A percentile compares a stretch with the other conserved stretches of the same genome.
Conservation (phyloP, 2,113 vertebrate species). For the Balaenoptera acutorostrata region DNA sequence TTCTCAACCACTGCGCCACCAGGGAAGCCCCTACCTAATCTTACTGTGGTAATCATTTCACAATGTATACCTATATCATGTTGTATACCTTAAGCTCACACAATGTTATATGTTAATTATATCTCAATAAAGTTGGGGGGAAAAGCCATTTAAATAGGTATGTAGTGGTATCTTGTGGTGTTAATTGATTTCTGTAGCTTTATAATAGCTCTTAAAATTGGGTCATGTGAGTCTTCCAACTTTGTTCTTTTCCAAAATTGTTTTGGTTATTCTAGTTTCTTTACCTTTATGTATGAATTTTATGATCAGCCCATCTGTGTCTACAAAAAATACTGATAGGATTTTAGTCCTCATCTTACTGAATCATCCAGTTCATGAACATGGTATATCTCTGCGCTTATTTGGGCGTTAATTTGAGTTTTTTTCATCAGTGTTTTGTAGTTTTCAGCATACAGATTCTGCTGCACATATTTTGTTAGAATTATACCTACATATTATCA, state of each 20-base stretch:
- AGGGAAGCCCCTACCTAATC: neutral
- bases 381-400: neutral
- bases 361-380: neutral
- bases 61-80: neutral
- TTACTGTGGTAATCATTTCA: neutral
- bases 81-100: neutral
- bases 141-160: neutral
- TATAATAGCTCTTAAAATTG: neutral
- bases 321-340: neutral
- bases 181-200: neutral
- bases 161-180: neutral
- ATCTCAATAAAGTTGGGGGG: neutral
- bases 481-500: neutral
- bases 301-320: neutral
- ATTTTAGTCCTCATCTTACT: neutral
- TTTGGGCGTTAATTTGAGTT: neutral
- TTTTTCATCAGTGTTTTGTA: neutral
- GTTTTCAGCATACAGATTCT: neutral
- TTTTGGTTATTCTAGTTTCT: neutral
- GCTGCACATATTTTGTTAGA: neutral
- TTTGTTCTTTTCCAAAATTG: neutral
- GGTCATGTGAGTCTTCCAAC: neutral
- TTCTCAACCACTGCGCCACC: too few relatives aligned
- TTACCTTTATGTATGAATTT: neutral
- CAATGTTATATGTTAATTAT: neutral